These are phyloP conservation scores for Hirtodrosophila trivittata DNA, from an alignment of 2,888 invertebrate genomes.

Conservation along the genomic window DNA sequence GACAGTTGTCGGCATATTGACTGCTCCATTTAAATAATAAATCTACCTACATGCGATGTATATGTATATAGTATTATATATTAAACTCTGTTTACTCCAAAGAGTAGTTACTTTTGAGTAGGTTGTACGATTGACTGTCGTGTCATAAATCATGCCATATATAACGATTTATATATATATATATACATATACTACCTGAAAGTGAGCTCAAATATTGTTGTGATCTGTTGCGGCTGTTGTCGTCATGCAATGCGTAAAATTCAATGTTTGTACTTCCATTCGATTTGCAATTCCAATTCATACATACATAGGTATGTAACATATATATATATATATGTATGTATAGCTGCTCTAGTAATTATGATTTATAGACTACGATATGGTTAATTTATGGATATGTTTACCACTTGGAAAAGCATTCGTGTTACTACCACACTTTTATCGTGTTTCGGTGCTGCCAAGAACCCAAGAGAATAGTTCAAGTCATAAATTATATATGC, in stretches of 20 bases:
- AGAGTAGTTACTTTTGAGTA: conserved; percentile 45
- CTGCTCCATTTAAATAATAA: conserved; percentile 48
- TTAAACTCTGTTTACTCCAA: too few relatives aligned
- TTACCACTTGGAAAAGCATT: conserved; percentile 37
- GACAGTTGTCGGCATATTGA: conserved; percentile 66
- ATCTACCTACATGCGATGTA: conserved; percentile 29
- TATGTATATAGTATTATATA: too few relatives aligned
- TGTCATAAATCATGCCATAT: conserved; percentile 62
- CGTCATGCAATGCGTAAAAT: conserved; percentile 54
- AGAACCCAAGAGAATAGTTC: conserved; percentile 16
- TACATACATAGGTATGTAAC: background rate
- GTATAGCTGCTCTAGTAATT: conserved; percentile 37
- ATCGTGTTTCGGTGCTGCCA: conserved; percentile 36
- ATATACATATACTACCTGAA: conserved; percentile 14
- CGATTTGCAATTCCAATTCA: conserved; percentile 54
- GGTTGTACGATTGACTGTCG: conserved; percentile 41
- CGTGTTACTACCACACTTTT: conserved; percentile 45
- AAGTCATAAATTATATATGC: conserved; percentile 31
- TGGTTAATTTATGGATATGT: conserved; percentile 42
- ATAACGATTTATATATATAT: conserved; percentile 47
- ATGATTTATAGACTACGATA: conserved; percentile 58
- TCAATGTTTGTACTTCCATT: conserved; percentile 21
- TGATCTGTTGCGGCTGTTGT: conserved; percentile 35
- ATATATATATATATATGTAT: conserved; percentile 22
- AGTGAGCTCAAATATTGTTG: conserved; percentile 58